Conservation (phyloP, 2,797 vertebrate species). For the Echiichthys vipera region DNA sequence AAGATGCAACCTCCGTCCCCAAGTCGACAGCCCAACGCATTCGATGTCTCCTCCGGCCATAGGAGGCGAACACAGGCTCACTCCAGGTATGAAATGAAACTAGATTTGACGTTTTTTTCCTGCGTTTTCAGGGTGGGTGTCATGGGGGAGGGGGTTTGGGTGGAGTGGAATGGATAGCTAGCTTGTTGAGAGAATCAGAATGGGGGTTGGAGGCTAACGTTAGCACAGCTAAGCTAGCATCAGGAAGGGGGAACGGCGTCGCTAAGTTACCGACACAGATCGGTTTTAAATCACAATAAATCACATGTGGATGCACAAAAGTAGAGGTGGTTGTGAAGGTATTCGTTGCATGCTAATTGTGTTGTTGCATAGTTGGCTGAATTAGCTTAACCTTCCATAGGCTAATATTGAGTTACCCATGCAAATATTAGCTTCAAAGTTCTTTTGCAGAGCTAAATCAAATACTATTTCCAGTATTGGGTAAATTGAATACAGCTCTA, state of each 20-base stretch:
- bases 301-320: not conserved
- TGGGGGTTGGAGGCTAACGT: conserved; percentile 76
- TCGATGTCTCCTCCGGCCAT: conserved; percentile 81
- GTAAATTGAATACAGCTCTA: not conserved
- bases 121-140: conserved; percentile 77
- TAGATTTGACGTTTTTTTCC: conserved; percentile 26
- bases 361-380: not conserved
- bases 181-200: conserved; percentile 67
- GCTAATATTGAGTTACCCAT: conserved; percentile 25
- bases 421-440: not conserved
- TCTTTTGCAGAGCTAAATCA: not conserved
- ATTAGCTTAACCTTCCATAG: not conserved
- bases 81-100: conserved; percentile 82
- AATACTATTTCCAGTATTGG: not conserved
- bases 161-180: conserved; percentile 80
- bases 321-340: not conserved
- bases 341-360: not conserved
- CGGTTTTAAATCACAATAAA: not conserved
- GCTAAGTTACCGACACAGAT: conserved; percentile 17
- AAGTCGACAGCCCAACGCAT: conserved; percentile 81
- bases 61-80: conserved; percentile 87
- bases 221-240: conserved; percentile 63
- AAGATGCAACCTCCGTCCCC: conserved; percentile 88
- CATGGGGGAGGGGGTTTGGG: conserved; percentile 84
- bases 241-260: conserved; percentile 41